Conservation (phyloP, 2,888 invertebrate species). For the Eledona agricola region DNA sequence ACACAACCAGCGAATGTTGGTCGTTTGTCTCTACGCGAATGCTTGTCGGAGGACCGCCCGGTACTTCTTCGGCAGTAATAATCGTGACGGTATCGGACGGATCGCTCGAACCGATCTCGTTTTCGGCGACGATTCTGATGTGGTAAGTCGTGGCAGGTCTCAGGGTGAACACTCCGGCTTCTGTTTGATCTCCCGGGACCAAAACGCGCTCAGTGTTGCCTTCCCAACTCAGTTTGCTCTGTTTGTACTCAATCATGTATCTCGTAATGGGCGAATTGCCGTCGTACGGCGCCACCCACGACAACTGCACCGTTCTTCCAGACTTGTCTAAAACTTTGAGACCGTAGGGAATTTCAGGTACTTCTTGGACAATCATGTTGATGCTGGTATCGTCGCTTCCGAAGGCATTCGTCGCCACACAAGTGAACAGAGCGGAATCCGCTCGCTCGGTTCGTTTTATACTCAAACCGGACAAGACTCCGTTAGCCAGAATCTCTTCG, state of each 20-base stretch:
- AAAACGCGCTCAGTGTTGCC: conserved; percentile 86
- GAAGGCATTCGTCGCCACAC: conserved; percentile 92
- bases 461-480: conserved; percentile 87
- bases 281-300: conserved; percentile 92
- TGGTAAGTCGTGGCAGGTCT: conserved; percentile 93
- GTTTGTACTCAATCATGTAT: conserved; percentile 91
- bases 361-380: conserved; percentile 93
- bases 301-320: conserved; percentile 87
- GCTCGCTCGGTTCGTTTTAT: conserved; percentile 89
- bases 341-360: conserved; percentile 89
- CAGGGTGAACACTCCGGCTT: conserved; percentile 88
- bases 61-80: conserved; percentile 92
- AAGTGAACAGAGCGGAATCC: conserved; percentile 90
- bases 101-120: conserved; percentile 91
- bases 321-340: conserved; percentile 89
- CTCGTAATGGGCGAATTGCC: conserved; percentile 87
- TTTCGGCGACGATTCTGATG: conserved; percentile 91
- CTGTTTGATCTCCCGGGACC: conserved; percentile 88
- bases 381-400: conserved; percentile 96
- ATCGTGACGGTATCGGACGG: conserved; percentile 93
- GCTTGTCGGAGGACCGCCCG: conserved; percentile 77
- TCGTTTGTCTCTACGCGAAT: conserved; percentile 88
- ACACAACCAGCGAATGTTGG: conserved; percentile 85
- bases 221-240: conserved; percentile 83
- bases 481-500: conserved; percentile 87